These are phyloP conservation scores for Drosophila burlai DNA, from an alignment of 1,140 invertebrate species.

Conservation along the genomic window DNA sequence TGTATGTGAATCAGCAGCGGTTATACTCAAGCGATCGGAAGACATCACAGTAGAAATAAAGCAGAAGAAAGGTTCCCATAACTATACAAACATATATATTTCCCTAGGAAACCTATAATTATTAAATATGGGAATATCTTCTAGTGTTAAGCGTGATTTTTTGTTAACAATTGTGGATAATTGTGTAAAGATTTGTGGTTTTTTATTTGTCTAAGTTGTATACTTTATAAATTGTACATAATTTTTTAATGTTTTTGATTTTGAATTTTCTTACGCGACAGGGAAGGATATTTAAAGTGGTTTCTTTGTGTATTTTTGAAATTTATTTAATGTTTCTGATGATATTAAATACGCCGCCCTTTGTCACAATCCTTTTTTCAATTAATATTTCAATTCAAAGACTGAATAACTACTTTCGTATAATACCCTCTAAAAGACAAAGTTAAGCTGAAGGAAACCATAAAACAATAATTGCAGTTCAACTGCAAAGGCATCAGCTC, in stretches of 20 bases:
- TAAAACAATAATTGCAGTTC: conserved; percentile 20
- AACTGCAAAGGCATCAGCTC: conserved; percentile 29
- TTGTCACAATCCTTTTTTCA: too few species aligned
- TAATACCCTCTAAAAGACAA: conserved; percentile 16
- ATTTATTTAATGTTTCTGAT: conserved; percentile 17
- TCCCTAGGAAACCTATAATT: conserved; percentile 37
- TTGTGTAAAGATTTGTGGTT: conserved; percentile 23
- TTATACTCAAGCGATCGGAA: conserved; percentile 39
- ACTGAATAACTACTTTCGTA: too few species aligned
- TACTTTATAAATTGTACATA: conserved; percentile 33
- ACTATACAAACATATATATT: conserved; percentile 35
- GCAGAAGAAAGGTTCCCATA: conserved; percentile 49
- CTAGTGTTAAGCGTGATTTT: conserved; percentile 32
- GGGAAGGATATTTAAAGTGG: conserved; percentile 2
- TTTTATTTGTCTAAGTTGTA: conserved; percentile 34
- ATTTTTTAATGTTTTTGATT: conserved; percentile 8
- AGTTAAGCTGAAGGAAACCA: conserved; percentile 10
- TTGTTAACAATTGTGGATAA: conserved; percentile 31
- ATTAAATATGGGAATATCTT: neutral
- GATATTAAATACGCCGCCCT: too few species aligned
- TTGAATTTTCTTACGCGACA: neutral
- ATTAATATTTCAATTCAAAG: too few species aligned
- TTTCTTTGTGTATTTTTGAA: neutral
- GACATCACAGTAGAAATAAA: conserved; percentile 36
- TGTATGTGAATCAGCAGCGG: conserved; percentile 60